Evolutionary conservation across 2,888 invertebrate species (phyloP).

Genomic region (Pecten maximus): DNA sequence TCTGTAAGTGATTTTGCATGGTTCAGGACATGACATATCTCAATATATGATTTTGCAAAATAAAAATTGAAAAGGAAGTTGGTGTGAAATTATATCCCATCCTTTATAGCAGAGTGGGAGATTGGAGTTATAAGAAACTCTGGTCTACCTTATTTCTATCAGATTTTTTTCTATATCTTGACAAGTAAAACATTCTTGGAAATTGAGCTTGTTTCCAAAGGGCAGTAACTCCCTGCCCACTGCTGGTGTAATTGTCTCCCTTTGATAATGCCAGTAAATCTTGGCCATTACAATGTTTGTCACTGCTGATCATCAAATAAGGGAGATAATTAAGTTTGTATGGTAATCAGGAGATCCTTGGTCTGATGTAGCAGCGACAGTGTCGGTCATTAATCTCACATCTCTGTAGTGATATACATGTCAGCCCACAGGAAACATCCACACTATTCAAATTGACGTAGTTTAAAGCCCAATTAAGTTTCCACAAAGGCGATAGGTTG

Average conservation of each 20-base stretch:
- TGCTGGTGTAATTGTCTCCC: constrained; percentile 17
- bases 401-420: background rate
- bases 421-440: background rate
- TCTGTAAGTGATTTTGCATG: background rate
- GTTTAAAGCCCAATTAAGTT: constrained; percentile 18
- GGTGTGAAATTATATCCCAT: background rate
- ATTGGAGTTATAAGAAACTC: background rate
- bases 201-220: background rate
- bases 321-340: constrained; percentile 27
- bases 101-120: background rate
- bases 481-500: constrained; percentile 28
- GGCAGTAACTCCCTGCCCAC: too few relatives aligned
- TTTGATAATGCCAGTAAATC: background rate
- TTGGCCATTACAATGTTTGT: constrained; percentile 1
- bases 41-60: background rate
- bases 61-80: background rate
- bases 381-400: background rate
- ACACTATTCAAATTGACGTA: background rate
- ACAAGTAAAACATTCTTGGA: too few relatives aligned
- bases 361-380: background rate
- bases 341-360: background rate
- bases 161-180: background rate
- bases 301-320: background rate
- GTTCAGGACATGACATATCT: background rate
- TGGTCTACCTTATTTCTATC: background rate